Base-by-base conservation (phyloP, 2,888 invertebrate genomes). In the Anagyrus pseudococci region DNA sequence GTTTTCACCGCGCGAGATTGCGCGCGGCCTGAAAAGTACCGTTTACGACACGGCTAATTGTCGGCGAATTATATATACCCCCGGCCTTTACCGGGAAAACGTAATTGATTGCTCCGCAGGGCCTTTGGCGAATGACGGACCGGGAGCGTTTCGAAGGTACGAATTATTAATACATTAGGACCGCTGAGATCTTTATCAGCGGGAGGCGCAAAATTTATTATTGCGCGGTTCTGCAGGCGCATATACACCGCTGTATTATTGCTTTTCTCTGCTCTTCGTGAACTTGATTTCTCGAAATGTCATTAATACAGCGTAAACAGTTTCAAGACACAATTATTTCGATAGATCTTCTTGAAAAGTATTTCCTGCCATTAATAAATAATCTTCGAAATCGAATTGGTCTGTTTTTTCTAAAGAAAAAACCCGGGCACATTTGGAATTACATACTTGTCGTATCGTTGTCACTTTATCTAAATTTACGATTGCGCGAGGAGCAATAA, bases 141-240 rank as follows among this genome's bases (percentile, higher is more conserved):
- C n/a, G n/a, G 22, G 43, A 4, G 40, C n/a, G 20, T 50, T 58
- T 37, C 22, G 40, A 71, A 70, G 74, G 75, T 76, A 77, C 74
- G 72, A 77, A 78, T 78, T 78, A 78, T 78, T 74, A 78, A 77
- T 75, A 77, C 76, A 78, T 78, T 78, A 78, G 73, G 72, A 68
- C 70, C 37, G 20, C 8, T 47, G 75, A 77, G 73, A 69, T 76
- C 75, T 77, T 74, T 76, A 78, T 78, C 76, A 75, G 73, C 66
- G 37, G 15, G n/a, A n/a, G n/a, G n/a, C n/a, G n/a, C n/a, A n/a
- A n/a, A n/a, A n/a, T n/a, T n/a, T n/a, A n/a, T n/a, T n/a, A n/a
- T n/a, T n/a, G n/a, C n/a, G n/a, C n/a, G n/a, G n/a, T n/a, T n/a
- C n/a, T n/a, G n/a, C n/a, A n/a, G n/a, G n/a, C n/a, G n/a, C n/a